Evolutionary conservation across 2,113 vertebrate genomes (phyloP).

Genomic region (Gasterosteus nipponicus): DNA sequence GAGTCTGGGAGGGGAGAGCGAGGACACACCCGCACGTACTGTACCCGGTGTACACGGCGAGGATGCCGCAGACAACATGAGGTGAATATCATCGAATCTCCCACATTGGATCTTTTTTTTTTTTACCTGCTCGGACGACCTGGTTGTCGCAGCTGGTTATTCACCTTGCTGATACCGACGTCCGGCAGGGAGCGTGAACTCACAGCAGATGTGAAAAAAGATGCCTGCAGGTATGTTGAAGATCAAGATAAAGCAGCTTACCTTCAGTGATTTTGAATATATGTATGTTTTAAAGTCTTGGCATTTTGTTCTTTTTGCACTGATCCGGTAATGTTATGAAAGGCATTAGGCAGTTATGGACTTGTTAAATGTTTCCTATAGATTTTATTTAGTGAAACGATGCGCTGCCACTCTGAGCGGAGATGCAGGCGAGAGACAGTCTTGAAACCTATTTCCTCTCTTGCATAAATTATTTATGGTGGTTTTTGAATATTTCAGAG

Average conservation of each 20-base stretch:
- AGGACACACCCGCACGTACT: constrained; percentile 85
- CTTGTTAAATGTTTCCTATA: constrained; percentile 18
- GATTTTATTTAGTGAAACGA: constrained; percentile 12
- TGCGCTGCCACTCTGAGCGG: constrained; percentile 37
- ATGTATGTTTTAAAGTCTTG: not conserved
- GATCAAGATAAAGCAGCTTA: constrained; percentile 13
- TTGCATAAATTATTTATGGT: constrained; percentile 80
- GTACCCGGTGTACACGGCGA: constrained; percentile 70
- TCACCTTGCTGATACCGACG: constrained; percentile 31
- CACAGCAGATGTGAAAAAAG: constrained; percentile 42
- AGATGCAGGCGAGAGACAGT: constrained; percentile 57
- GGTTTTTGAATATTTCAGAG: constrained; percentile 83
- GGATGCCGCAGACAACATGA: constrained; percentile 78
- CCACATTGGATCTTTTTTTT: constrained; percentile 53
- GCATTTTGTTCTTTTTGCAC: not conserved
- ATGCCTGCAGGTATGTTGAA: constrained; percentile 76
- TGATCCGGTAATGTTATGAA: constrained; percentile 7
- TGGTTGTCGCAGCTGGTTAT: constrained; percentile 54
- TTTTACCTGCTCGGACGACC: constrained; percentile 26
- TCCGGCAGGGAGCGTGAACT: constrained; percentile 50
- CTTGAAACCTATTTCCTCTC: constrained; percentile 74
- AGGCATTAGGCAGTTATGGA: not conserved
- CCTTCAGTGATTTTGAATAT: constrained; percentile 2
- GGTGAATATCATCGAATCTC: constrained; percentile 70
- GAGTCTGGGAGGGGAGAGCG: constrained; percentile 79